Base-by-base conservation (phyloP, 2,113 vertebrate species). In the Archilochus colubris region DNA sequence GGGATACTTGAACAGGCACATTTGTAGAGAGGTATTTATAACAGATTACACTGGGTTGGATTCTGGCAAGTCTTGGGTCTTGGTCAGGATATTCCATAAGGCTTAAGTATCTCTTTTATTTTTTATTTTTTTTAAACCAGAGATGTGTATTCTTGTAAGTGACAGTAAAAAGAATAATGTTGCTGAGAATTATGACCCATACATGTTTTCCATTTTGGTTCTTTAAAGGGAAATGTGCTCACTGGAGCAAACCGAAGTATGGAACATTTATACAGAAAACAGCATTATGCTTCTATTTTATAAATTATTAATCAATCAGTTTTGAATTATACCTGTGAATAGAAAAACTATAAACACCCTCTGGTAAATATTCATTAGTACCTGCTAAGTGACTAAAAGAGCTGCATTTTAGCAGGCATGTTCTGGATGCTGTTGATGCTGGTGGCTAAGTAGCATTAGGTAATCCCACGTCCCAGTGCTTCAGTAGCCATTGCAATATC, bases 291-390 rank as follows among this genome's bases (percentile, higher is more conserved):
- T 89, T 85, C 86, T 88, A 17, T 86, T 86, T 88, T 75, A 88
- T 86, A 48, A 31, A 72, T 91, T 86, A 93, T 87, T 94, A 92
- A 93, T 82, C 82, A 74, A 92, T 57, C 40, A 15, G 27, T 28
- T 84, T 76, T 92, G 77, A 86, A 84, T 93, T 79, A 91, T 54
- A 74, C 46, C 66, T 82, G 67, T 62, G 80, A 94, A 55, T 36
- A 91, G 77, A 93, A 46, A 33, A 84, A 88, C 73, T 88, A 73
- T 48, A 86, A 89, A 95, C 92, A 89, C 73, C 74, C 24, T 27
- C 82, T 33, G 13, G 7, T 59, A 92, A 92, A 86, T 89, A 82
- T 68, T 87, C 23, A 46, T 89, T 78, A 84, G 62, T 58, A 63
- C 59, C 46, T 2, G 1, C 77, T 81, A 64, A 89, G 81, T 84